Evolutionary conservation across 2,888 invertebrate genomes (phyloP), one percentile per base, ranked within the genome.

Genomic region (Girardia tigrina): DNA sequence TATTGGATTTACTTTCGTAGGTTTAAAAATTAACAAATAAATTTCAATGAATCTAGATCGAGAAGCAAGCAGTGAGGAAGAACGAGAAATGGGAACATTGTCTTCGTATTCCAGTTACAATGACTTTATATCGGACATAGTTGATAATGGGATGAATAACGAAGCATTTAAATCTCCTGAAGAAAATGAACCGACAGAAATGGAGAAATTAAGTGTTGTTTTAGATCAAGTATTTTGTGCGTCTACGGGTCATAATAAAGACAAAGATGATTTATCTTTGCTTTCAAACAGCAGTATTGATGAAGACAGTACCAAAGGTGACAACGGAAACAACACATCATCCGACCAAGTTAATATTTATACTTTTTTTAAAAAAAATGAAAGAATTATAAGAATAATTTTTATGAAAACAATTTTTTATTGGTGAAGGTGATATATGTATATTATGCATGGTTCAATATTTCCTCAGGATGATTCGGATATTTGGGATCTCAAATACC

Each of bases 121-220:
- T 83, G 95, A 97, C 83, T 92, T 95, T 82, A 93, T 95, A 0
- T 93, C 93, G 0, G 94, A 95, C 86, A 91, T 94, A 88, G 91
- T 89, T 8, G 93, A 93, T 0, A 93, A 93, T 1, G 85, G 85
- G 72, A 85, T 85, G 71, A 82, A 82, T 77, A 84, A 85, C 23
- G 85, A 85, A 77, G 82, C 84, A 20, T 56, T 56, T 16, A 56
- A 16, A 56, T 56, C 56, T n/a, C n/a, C n/a, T 16, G 71, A 28
- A n/a, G 28, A 71, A 4, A n/a, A 71, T 28, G 29, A 29, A 12
- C 71, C 71, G n/a, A 71, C 71, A 71, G 71, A 29, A 71, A 4
- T 28, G 71, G 56, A 56, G 23, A 56, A 56, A n/a, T 56, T 56
- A n/a, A 56, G 20, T 8, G 56, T 56, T n/a, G 56, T 12, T 56